Percentiles rank a stretch among this genome's conserved stretches.
These are phyloP conservation scores for Hypomecis punctinalis DNA, from an alignment of 2,888 invertebrate genomes.

Conservation along the genomic window DNA sequence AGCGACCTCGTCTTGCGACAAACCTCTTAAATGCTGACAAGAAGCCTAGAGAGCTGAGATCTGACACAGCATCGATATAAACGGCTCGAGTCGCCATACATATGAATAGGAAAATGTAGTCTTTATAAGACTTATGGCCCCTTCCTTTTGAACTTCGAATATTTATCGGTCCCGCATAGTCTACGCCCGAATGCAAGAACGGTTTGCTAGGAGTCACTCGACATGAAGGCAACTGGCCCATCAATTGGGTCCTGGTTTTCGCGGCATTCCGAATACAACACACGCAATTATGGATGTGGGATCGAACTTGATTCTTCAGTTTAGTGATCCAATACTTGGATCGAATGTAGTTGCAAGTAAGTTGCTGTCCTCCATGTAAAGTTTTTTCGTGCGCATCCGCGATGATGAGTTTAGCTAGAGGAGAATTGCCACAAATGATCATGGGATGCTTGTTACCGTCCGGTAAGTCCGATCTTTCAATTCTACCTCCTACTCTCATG, in stretches of 20 bases:
- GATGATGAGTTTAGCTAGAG: not conserved
- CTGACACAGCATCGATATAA: constrained; percentile 10
- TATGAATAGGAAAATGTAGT: constrained; percentile 14
- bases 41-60: constrained; percentile 40
- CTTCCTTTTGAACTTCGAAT: constrained; percentile 9
- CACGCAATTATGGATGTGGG: constrained; percentile 16
- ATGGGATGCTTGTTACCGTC: not conserved
- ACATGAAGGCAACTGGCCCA: too few species aligned
- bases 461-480: too few species aligned
- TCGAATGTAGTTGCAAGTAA: constrained; percentile 13
- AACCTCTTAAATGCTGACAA: constrained; percentile 7
- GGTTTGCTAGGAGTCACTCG: constrained; percentile 2
- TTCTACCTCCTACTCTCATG: too few species aligned
- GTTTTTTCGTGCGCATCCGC: constrained; percentile 18
- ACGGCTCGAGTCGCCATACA: constrained; percentile 5
- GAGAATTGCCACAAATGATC: not conserved
- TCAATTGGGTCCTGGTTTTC: constrained; percentile 1
- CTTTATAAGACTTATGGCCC: constrained; percentile 20
- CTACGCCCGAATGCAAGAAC: not conserved
- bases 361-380: constrained; percentile 19
- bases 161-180: constrained; percentile 1
- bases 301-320: constrained; percentile 1
- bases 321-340: constrained; percentile 7
- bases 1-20: constrained; percentile 13
- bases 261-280: constrained; percentile 20